Evolutionary conservation across 2,797 vertebrate genomes (phyloP).

Genomic region (Spinibarbus caldwelli): DNA sequence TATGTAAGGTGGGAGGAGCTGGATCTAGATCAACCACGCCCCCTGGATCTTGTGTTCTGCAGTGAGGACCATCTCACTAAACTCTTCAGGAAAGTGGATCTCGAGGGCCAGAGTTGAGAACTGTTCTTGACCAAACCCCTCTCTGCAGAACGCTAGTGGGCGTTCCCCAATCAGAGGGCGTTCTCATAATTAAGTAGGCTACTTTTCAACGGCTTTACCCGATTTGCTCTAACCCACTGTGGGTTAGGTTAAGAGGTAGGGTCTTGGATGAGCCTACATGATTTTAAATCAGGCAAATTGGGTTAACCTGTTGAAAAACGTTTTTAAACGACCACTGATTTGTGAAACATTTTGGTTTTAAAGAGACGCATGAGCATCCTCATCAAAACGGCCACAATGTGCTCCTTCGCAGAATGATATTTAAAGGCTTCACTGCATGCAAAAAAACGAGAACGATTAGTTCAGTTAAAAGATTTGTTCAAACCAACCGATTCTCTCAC

Average conservation of each 20-base stretch:
- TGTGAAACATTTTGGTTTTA: neutral
- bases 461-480: neutral
- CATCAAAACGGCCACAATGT: too few species aligned
- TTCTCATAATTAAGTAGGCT: too few species aligned
- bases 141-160: too few species aligned
- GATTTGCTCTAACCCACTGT: too few species aligned
- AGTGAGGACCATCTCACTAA: too few species aligned
- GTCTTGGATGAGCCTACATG: neutral
- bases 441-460: neutral
- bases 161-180: too few species aligned
- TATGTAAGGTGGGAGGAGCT: too few species aligned
- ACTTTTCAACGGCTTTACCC: neutral
- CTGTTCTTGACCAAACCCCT: too few species aligned
- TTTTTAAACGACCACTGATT: neutral
- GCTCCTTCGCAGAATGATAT: neutral
- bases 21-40: too few species aligned
- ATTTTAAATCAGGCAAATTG: neutral
- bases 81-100: too few species aligned
- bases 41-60: too few species aligned
- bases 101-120: too few species aligned
- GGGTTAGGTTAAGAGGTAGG: neutral
- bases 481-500: neutral
- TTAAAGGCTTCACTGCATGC: neutral
- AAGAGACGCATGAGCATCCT: neutral
- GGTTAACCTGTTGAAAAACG: neutral